These are phyloP conservation scores for Malacosoma neustria DNA, from an alignment of 2,888 invertebrate genomes.

Conservation along the genomic window DNA sequence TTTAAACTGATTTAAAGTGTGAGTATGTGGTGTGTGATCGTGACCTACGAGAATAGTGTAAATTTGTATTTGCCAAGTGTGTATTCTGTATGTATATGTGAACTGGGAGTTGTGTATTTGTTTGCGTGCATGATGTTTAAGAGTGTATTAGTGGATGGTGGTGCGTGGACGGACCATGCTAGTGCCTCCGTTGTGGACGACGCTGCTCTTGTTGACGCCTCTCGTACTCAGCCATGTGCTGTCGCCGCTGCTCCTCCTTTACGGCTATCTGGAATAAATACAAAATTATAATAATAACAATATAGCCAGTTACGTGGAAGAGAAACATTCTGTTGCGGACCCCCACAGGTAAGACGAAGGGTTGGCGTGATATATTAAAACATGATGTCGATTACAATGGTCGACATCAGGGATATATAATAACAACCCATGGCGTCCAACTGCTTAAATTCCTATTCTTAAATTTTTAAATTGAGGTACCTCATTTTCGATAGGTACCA, in stretches of 20 bases:
- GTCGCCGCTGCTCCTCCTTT: conserved; percentile 90
- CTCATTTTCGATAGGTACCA: too few relatives aligned
- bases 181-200: conserved; percentile 68
- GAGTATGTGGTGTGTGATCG: conserved; percentile 2
- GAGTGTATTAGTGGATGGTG: conserved; percentile 22
- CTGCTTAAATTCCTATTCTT: too few relatives aligned
- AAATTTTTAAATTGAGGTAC: too few relatives aligned
- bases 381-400: too few relatives aligned
- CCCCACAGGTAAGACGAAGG: too few relatives aligned
- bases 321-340: too few relatives aligned
- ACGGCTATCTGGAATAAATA: conserved; percentile 85
- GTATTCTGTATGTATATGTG: conserved; percentile 11
- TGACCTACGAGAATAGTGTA: conserved; percentile 7
- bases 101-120: conserved; percentile 9
- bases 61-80: too few relatives aligned
- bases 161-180: conserved; percentile 63
- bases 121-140: conserved; percentile 17
- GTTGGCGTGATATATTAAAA: too few relatives aligned
- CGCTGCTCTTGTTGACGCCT: conserved; percentile 84
- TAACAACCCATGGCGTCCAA: too few relatives aligned
- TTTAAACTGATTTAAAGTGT: background rate
- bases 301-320: too few relatives aligned
- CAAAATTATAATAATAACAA: too few relatives aligned
- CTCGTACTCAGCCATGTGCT: conserved; percentile 91
- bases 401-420: too few relatives aligned